Conservation (phyloP, 2,113 vertebrate species). For the Platysternon megacephalum region DNA sequence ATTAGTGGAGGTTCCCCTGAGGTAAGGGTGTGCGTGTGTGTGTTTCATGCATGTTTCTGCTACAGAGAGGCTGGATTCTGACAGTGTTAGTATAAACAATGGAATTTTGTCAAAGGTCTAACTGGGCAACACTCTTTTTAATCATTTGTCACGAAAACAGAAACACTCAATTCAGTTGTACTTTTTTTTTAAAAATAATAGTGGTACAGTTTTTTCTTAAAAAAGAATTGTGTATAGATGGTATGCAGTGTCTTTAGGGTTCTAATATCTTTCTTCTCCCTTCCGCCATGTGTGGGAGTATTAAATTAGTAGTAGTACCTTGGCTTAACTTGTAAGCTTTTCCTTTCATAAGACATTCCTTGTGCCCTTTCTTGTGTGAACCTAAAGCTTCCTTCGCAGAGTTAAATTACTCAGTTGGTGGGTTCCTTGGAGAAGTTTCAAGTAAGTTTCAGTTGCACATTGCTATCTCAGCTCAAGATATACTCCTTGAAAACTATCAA, state of each 20-base stretch:
- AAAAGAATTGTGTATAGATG: background rate
- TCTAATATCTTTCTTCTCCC: background rate
- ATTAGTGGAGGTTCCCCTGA: background rate
- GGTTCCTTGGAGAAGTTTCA: constrained; percentile 37
- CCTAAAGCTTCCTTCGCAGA: background rate
- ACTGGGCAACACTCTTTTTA: background rate
- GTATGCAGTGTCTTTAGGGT: background rate
- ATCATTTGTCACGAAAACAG: background rate
- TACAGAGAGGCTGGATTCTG: background rate
- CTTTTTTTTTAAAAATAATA: background rate
- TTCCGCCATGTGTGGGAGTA: background rate
- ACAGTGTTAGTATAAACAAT: background rate
- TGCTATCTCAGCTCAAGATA: constrained; percentile 18
- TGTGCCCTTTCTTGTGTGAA: background rate
- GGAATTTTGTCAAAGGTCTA: background rate
- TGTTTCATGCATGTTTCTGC: background rate
- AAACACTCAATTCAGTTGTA: background rate
- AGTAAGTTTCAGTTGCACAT: background rate
- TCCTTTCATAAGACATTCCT: background rate
- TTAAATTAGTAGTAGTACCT: background rate
- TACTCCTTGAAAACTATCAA: constrained; percentile 16
- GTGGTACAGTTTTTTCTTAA: background rate
- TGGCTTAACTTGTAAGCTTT: background rate
- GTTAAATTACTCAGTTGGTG: background rate
- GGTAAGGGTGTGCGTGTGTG: background rate